Evolutionary conservation across 2,797 vertebrate species (phyloP), one percentile per base, ranked within the genome.

Genomic region (Cuculus canorus): DNA sequence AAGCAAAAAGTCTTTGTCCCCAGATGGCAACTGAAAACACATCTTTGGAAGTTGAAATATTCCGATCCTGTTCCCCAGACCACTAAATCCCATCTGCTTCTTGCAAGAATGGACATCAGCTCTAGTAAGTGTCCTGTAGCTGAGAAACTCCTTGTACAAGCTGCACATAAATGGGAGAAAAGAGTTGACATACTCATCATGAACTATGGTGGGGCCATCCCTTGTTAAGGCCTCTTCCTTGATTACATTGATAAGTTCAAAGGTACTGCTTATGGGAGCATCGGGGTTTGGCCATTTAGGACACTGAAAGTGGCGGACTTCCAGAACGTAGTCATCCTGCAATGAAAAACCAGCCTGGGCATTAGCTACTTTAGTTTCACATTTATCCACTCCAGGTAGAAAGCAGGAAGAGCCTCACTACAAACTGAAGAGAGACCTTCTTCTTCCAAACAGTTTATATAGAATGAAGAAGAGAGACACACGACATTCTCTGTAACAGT

Each of bases 211-310:
- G 97, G 99, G 99, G 85, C 99, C 99, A 78, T 99, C 99, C 95
- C 99, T 98, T 24, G 99, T 99, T 98, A 99, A 98, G 97, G 99
- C 99, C 98, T 99, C 99, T 98, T 99, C 99, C 97, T 99, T 99
- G 97, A 99, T 99, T 97, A 99, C 99, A 45, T 99, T 99, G 98
- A 99, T 99, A 96, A 99, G 99, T 98, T 99, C 99, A 81, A 99
- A 99, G 95, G 99, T 99, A 96, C 99, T 99, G 98, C 99, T 99
- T 90, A 99, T 98, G 59, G 99, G 99, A 88, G 99, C 99, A 27
- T 99, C 99, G 4, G 99, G 99, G 96, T 99, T 99, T 75, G 99
- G 99, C 99, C 99, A 99, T 96, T 99, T 99, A 82, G 99, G 99
- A 98, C 99, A 99, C 97, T 99, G 99, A 95, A 99, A 99, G 97